These are phyloP conservation scores for Lethrus apterus DNA, from an alignment of 1,140 invertebrate genomes.

Conservation along the genomic window DNA sequence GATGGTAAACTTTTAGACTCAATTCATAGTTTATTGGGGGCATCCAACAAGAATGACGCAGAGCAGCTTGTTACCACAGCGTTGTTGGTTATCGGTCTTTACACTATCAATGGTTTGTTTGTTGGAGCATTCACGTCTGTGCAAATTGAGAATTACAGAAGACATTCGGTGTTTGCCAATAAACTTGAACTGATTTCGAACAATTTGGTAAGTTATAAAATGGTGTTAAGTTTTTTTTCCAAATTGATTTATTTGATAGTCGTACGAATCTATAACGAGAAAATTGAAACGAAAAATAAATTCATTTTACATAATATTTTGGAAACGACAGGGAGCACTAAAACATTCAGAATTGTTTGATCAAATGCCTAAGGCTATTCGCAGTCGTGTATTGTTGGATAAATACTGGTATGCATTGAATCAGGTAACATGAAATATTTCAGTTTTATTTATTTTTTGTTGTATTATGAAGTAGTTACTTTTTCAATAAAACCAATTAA, in stretches of 20 bases:
- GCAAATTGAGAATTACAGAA: conserved; percentile 13
- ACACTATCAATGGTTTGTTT: conserved; percentile 5
- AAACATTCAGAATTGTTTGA: conserved; percentile 15
- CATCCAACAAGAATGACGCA: background rate
- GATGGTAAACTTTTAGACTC: background rate
- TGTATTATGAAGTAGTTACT: background rate
- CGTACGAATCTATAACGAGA: conserved; percentile 2
- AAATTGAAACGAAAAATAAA: conserved; percentile 16
- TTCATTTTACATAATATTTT: conserved; percentile 22
- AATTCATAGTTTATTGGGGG: conserved; percentile 10
- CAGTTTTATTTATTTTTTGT: background rate
- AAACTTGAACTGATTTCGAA: conserved; percentile 16
- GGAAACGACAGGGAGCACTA: conserved; percentile 17
- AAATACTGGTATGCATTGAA: conserved; percentile 21
- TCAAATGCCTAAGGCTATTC: conserved; percentile 10
- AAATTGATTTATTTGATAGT: background rate
- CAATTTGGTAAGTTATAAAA: conserved; percentile 15
- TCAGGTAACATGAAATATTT: conserved; percentile 12
- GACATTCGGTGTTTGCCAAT: conserved; percentile 11
- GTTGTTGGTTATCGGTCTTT: conserved; percentile 8
- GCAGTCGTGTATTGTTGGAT: conserved; percentile 19
- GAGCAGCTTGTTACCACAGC: conserved; percentile 8
- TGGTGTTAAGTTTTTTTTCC: background rate
- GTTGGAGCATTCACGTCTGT: conserved; percentile 13
- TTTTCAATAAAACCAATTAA: background rate